phyloP scores from a whole-genome alignment of 2,113 vertebrate species.

The Muntiacus muntjak region DNA sequence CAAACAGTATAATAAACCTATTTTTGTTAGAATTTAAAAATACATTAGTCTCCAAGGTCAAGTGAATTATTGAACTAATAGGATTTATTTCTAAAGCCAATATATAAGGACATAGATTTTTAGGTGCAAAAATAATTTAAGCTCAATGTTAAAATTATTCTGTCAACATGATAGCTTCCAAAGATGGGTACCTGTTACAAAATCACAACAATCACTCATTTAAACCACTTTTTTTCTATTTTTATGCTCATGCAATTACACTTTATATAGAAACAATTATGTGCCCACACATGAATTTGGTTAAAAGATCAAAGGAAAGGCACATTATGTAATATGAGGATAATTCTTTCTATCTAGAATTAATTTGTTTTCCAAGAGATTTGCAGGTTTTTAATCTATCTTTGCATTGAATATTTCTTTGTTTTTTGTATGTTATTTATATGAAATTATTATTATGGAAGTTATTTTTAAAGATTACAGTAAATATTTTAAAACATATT shows the following conservation, averaged over 20 bases:
- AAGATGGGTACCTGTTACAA: neutral
- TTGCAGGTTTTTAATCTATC: neutral
- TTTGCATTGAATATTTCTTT: neutral
- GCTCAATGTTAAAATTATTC: constrained; percentile 1
- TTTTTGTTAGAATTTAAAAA: neutral
- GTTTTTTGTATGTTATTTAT: neutral
- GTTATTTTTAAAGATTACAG: neutral
- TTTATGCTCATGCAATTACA: constrained; percentile 42
- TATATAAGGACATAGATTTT: neutral
- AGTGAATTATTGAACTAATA: neutral
- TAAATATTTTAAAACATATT: neutral
- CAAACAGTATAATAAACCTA: neutral
- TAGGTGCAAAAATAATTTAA: neutral
- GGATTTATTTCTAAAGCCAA: neutral
- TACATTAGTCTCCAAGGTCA: neutral
- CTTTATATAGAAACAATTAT: constrained; percentile 57
- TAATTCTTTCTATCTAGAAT: neutral
- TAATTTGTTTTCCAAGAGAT: neutral
- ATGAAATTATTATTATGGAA: neutral
- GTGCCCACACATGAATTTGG: constrained; percentile 54
- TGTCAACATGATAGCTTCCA: neutral
- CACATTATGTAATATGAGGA: constrained; percentile 36
- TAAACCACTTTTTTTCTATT: constrained; percentile 47
- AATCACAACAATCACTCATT: neutral
- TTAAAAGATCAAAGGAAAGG: constrained; percentile 55